A percentile compares a stretch with the other conserved stretches of the same genome.
Conservation (phyloP, 1,140 invertebrate species). For the Hylyphantes graminicola region DNA sequence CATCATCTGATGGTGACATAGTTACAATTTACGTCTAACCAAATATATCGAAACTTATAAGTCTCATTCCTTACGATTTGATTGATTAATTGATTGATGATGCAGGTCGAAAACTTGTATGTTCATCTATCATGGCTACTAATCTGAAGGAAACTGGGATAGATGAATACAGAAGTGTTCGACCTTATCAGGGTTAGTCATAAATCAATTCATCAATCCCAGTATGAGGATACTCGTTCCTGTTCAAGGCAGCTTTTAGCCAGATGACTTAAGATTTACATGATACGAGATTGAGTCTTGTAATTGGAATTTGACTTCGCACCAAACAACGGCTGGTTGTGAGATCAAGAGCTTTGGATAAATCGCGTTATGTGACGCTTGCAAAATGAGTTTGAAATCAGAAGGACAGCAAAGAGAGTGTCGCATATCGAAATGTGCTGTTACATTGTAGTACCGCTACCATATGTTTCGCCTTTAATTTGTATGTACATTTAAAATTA, state of each 20-base stretch:
- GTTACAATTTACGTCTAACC: slow-evolving; percentile 31
- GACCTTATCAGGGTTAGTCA: slow-evolving; percentile 47
- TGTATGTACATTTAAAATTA: no score
- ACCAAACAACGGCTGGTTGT: not conserved
- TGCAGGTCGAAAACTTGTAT: slow-evolving; percentile 49
- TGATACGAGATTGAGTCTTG: slow-evolving; percentile 32
- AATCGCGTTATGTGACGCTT: not conserved
- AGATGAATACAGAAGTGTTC: slow-evolving; percentile 57
- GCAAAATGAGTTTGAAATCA: no score
- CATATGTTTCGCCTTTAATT: no score
- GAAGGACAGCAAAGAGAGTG: no score
- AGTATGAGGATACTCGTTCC: slow-evolving; percentile 4
- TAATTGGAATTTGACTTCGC: slow-evolving; percentile 40
- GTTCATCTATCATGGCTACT: slow-evolving; percentile 49
- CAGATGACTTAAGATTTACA: slow-evolving; percentile 23
- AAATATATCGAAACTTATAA: slow-evolving; percentile 39
- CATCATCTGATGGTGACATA: slow-evolving; percentile 26
- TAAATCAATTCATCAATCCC: slow-evolving; percentile 57
- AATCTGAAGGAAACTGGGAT: slow-evolving; percentile 35
- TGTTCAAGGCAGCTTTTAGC: slow-evolving; percentile 25
- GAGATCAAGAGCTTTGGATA: slow-evolving; percentile 32
- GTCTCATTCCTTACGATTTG: slow-evolving; percentile 44
- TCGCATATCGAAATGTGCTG: no score
- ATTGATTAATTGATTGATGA: slow-evolving; percentile 58
- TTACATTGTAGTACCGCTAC: no score